A percentile compares a stretch with the other conserved stretches of the same genome.
phyloP scores from a whole-genome alignment of 2,888 invertebrate genomes.

The Harpalus rubripes region DNA sequence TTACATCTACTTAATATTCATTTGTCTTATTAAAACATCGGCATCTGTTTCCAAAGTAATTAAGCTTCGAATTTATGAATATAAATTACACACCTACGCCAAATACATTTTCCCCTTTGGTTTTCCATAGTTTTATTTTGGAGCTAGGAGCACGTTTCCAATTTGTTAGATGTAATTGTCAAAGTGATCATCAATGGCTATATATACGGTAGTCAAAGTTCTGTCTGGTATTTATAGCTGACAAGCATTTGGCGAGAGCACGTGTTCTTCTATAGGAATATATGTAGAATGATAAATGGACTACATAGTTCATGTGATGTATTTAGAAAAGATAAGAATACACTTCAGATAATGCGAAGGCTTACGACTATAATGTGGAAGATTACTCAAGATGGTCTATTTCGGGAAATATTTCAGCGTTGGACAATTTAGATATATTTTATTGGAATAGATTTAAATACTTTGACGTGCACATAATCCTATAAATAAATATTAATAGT shows the following conservation, averaged over 20 bases:
- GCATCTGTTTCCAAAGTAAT: conserved; percentile 38
- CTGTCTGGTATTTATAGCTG: not conserved
- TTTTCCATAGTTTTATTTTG: not conserved
- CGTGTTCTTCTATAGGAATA: not conserved
- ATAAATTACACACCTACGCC: conserved; percentile 19
- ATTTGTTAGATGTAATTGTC: conserved; percentile 3
- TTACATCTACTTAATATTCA: conserved; percentile 15
- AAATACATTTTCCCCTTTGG: not conserved
- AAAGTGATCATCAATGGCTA: not conserved
- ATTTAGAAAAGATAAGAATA: not conserved
- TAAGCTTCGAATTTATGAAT: conserved; percentile 44
- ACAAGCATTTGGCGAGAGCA: not conserved
- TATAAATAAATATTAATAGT: too few relatives aligned
- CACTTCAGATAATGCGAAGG: not conserved
- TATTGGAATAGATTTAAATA: too few relatives aligned
- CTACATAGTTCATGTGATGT: not conserved
- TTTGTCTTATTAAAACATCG: conserved; percentile 20
- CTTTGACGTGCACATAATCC: too few relatives aligned
- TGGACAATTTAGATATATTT: not conserved
- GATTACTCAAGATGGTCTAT: not conserved
- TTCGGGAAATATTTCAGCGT: not conserved
- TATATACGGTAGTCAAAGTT: not conserved
- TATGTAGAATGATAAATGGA: not conserved
- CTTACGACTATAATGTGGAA: not conserved
- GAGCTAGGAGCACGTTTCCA: not conserved